These are phyloP conservation scores for Calephelis nemesis DNA, from an alignment of 1,140 invertebrate genomes.

Conservation along the genomic window DNA sequence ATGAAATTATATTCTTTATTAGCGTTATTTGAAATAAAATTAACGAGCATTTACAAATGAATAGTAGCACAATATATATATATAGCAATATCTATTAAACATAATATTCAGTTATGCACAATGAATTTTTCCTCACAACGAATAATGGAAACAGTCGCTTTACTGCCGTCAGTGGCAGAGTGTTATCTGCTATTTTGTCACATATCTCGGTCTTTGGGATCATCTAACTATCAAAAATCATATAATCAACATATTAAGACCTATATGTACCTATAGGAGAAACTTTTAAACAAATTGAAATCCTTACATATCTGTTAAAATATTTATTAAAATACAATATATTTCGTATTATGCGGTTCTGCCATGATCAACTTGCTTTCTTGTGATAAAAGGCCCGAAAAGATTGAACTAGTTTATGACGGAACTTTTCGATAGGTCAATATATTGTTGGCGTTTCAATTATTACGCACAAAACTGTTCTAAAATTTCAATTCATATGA, in stretches of 20 bases:
- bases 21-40: too few species aligned
- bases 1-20: too few species aligned
- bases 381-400: background rate
- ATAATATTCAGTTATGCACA: background rate
- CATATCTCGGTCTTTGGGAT: constrained; percentile 18
- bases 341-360: background rate
- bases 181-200: background rate
- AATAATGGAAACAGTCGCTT: background rate
- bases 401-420: background rate
- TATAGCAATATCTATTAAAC: background rate
- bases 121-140: background rate
- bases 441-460: background rate
- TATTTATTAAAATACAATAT: constrained; percentile 7
- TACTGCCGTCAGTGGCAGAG: background rate
- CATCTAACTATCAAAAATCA: constrained; percentile 14
- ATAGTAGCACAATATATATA: too few species aligned
- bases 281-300: constrained; percentile 20
- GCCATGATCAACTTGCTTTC: background rate
- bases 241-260: constrained; percentile 14
- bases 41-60: too few species aligned
- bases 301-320: constrained; percentile 24
- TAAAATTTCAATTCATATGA: background rate
- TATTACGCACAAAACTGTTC: constrained; percentile 2
- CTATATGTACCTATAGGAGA: constrained; percentile 5
- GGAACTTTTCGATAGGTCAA: background rate